Base-by-base conservation (phyloP, 2,888 invertebrate genomes). In the Rotaria socialis region DNA sequence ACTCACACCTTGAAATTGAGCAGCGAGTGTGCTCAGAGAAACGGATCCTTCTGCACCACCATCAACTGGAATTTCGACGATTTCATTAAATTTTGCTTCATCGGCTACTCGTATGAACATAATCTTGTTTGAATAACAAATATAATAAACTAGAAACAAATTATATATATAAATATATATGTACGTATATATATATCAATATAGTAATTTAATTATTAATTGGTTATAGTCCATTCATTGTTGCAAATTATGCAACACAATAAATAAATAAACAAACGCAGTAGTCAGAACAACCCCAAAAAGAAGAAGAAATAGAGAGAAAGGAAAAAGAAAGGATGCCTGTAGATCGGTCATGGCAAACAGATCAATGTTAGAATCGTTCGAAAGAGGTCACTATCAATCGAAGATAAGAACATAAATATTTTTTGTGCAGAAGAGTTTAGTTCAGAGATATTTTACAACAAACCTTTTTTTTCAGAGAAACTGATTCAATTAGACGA, bases 1-100 rank as follows among this genome's bases (percentile, higher is more conserved):
- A 91, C 96, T 96, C 84, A 97, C 95, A 88, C 97, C 97, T 87
- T 98, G 98, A 92, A 96, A 99, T 92, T 98, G 97, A 85, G 96
- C 97, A 88, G 96, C 94, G 87, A 99, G 93, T n/a, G 99, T 99
- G 87, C 96, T 95, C 89, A 99, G 92, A 88, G 97, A 92, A 88
- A 98, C 92, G 43, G 96, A 96, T 47, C 80, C 80, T 47, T 47
- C 80, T n/a, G 43, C 80, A 80, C 11, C 80, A 24, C 80, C 80
- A 80, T 80, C 80, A 87, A 95, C 94, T 27, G 97, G 98, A 89
- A 98, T 93, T 92, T 98, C 98, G 89, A 98, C 96, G n/a, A 96
- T 95, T 91, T 97, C 97, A 88, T 96, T 95, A 88, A 95, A 89
- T 92, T 96, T 97, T 90, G 97, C 96, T 92, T 85, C 86, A 5